Evolutionary conservation across 2,797 vertebrate genomes (phyloP), one percentile per base, ranked within the genome.

Genomic region (Muscicapa striata): DNA sequence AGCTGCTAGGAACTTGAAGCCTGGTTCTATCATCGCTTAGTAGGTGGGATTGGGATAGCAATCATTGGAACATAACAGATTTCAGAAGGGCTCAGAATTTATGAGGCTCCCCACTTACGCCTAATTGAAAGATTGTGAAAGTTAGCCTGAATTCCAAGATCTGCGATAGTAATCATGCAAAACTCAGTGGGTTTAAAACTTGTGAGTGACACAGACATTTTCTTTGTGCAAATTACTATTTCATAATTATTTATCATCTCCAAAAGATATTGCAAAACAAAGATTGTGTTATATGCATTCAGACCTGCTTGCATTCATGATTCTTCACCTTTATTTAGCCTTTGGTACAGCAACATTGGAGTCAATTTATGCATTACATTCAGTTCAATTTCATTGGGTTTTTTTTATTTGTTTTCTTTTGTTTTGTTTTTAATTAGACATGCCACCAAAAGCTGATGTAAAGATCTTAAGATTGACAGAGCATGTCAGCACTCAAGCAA

Each of bases 81-180:
- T 91, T 91, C 90, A 89, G 49, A 75, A 90, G 43, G 38, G 5
- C 52, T 93, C 78, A 84, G 63, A 67, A 95, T 95, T 96, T 96
- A 95, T 87, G 90, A 72, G 90, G 80, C 57, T 94, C 68, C 54
- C 54, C 61, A 87, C 86, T 87, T 78, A 74, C 0, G 6, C 9
- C 13, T 72, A 84, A 83, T 57, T 92, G 90, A 92, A 92, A 92
- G 75, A 89, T 43, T 0, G 0, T 58, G 75, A 85, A 94, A 80
- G 68, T 38, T 57, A 85, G 67, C 36, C 45, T 75, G 41, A 41
- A 70, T 95, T 94, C 75, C 61, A 94, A 93, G 36, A 59, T 83
- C 78, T 72, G 87, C 1, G 4, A 70, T n/a, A 62, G 52, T 16
- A 94, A 94, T 93, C 75, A 94, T 23, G 49, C 17, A 89, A 70